Base-by-base conservation (phyloP, 2,797 vertebrate genomes). In the Atherinosoma microstoma region DNA sequence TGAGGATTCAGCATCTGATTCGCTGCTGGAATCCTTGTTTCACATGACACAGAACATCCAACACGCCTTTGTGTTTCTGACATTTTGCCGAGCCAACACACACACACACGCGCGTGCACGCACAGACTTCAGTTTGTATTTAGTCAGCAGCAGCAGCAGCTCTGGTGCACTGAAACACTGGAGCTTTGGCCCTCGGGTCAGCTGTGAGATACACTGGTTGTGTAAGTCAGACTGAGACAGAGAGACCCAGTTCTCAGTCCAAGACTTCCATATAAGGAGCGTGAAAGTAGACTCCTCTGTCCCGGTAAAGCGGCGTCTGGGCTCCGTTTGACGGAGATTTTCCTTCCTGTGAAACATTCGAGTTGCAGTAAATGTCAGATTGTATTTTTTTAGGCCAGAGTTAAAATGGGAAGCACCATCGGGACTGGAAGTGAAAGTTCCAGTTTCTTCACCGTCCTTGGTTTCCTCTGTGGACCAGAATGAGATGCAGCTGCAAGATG, bases 211-310 rank as follows among this genome's bases (percentile, higher is more conserved):
- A 79, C 73, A 82, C 72, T 67, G 79, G 81, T 86, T 87, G 78
- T 82, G 67, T 79, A 87, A 90, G 79, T 79, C 62, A 61, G 67
- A 85, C 67, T 40, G 60, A 69, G 73, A 86, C 73, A 84, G 40
- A 80, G 67, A 87, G 80, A 87, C 79, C 75, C 80, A 87, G 58
- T 84, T 89, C 60, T 81, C 64, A 35, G 62, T 65, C 35, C 79
- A 75, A 81, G 79, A 83, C 80, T 70, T 78, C 84, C 80, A 82
- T 80, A 77, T 82, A 80, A 86, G 82, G 78, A 83, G 66, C 59
- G 65, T 3, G 57, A 69, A 76, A 76, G 80, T 64, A 53, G 73
- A 77, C 2, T 67, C 68, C 56, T 47, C 74, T 78, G 67, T 72
- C 57, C 56, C 54, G 32, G 72, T 67, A 67, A 64, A 65, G 79